Evolutionary conservation across 1,140 invertebrate species (phyloP), one percentile per base, ranked within the genome.

Genomic region (Listronotus oregonensis): DNA sequence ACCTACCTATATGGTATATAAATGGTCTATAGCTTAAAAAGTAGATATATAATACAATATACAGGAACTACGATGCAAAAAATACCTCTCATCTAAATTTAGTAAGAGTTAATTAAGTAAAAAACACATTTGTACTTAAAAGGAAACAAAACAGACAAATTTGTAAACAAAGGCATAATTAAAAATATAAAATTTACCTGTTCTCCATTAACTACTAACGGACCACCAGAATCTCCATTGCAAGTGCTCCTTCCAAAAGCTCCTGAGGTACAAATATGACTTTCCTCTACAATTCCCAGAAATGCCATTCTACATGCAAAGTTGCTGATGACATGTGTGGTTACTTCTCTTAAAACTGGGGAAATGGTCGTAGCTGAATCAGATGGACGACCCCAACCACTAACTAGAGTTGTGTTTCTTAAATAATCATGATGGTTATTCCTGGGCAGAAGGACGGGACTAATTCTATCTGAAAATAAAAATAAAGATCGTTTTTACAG

Each of bases 251-350:
- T 77, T 7, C 79, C 78, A 64, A 75, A 73, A 0, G 66, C 52
- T 0, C 82, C 82, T 17, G 77, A 78, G 5, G 78, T 80, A 70
- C 82, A 84, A 49, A 84, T 79, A 59, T 84, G 81, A 7, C 79
- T 77, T 14, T 75, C 69, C 2, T 78, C 72, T 68, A 83, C 79
- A 12, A 64, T 49, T 9, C 72, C 72, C 2, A 73, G 66, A 62
- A 75, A 81, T 12, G 64, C 64, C 14, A 75, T 32, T 52, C 73
- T 75, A 64, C 78, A 81, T 0, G 64, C 40, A 15, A 37, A 43
- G 43, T 80, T 79, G 43, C 54, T 63, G 18, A 80, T 75, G 5
- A 80, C 70, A 1, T 59, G 50, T 9, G 65, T 60, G 8, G 54
- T 18, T 0, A 78, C 74, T 21, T 68, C 63, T 12, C 76, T 70